Base-by-base conservation (phyloP, 2,888 invertebrate species). In the Xestobium rufovillosum region DNA sequence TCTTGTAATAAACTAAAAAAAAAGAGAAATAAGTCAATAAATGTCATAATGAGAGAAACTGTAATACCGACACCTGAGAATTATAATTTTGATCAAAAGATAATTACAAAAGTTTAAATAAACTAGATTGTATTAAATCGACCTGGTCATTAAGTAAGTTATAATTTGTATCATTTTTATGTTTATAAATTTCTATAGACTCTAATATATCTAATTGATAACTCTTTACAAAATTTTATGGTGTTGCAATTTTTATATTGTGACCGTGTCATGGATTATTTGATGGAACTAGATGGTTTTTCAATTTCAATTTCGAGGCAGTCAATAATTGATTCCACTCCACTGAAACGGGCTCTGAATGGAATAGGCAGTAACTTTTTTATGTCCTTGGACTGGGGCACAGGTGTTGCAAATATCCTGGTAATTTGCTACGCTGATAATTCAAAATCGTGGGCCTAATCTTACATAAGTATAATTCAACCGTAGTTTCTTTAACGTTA, bases 301-400 rank as follows among this genome's bases (percentile, higher is more conserved):
- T 63, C 52, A 16, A 63, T 43, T 36, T 61, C 53, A 16, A 60
- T 60, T 39, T 63, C 59, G 4, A 62, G 39, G 27, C 60, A 63
- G 28, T 63, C 60, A 26, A 60, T 58, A 3, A 63, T 61, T 17
- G 53, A 54, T 27, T 25, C 48, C 1, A 55, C 51, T n/a, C 55
- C 45, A 28, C 25, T 11, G 38, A 45, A 54, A 23, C 42, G 35
- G 10, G 25, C 35, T 34, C 48, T 25, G 43, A 52, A 51, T 3
- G 51, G 26, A 17, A 44, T 40, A 11, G 52, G 52, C 13, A 45
- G 29, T 6, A 27, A 17, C 6, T 26, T 30, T 31, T 43, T 43
- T 23, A 43, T 19, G n/a, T 19, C 23, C 6, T n/a, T 19, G 6
- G 23, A 19, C n/a, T 19, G 6, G 23, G 23, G 23, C 23, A 6